Base-by-base conservation (phyloP, 2,797 vertebrate genomes). In the Fratercula arctica region DNA sequence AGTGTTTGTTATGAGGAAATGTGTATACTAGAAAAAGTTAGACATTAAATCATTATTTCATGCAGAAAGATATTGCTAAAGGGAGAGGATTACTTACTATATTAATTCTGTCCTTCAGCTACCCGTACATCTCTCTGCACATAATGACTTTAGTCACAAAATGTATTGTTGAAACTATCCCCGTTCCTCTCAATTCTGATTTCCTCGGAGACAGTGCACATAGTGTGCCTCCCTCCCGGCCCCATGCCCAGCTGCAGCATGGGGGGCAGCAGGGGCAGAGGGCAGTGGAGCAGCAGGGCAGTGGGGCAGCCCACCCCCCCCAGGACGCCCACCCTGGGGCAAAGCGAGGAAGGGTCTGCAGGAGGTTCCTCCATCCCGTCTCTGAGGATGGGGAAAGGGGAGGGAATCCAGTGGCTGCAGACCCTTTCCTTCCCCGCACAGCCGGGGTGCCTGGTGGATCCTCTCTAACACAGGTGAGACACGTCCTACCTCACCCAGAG, bases 11-110 rank as follows among this genome's bases (percentile, higher is more conserved):
- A 89, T 92, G 94, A 97, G 93, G 90, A 97, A 95, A 94, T 92
- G 96, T 48, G 83, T 83, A 29, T 79, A 83, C 89, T 85, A 83
- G 89, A 82, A 95, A 80, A 96, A 97, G 95, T 85, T 93, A 95
- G 97, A 96, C 95, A 94, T 95, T 96, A 97, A 97, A 93, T 97
- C 98, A 96, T 95, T 96, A 95, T 95, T 97, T 97, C 97, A 97
- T 95, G 96, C 97, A 96, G 96, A 95, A 98, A 98, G 96, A 95
- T 92, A 94, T 88, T 91, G 97, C 96, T 97, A 88, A 97, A 95
- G 95, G 94, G 95, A 95, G 83, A 90, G 96, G 95, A 97, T 97
- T 97, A 96, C 96, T 96, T 87, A 97, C 92, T 96, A 69, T 96
- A 96, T 98, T 97, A 97, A 97, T 97, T 98, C 95, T 96, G 87